Percentiles rank a stretch among this genome's conserved stretches.
Evolutionary conservation across 2,113 vertebrate genomes (phyloP).

Genomic region (Ptilorrhoa leucosticta): DNA sequence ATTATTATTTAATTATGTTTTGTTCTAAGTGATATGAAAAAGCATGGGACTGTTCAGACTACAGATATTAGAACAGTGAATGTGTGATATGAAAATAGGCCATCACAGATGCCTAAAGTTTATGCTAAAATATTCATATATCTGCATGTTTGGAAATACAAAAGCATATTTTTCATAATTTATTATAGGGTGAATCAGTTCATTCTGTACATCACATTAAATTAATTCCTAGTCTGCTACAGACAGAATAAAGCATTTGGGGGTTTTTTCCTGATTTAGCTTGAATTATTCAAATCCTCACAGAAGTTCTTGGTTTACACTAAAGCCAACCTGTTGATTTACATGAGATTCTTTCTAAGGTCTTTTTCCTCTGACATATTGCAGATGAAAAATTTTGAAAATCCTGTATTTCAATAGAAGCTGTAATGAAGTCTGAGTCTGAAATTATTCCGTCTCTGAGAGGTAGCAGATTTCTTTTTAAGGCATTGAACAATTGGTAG

Average conservation of each 20-base stretch:
- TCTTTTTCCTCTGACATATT: not conserved
- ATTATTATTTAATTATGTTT: not conserved
- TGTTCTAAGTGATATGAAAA: not conserved
- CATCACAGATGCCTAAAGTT: not conserved
- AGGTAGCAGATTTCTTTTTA: not conserved
- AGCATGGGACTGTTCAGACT: not conserved
- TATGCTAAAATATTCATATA: not conserved
- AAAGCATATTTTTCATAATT: not conserved
- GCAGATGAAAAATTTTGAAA: not conserved
- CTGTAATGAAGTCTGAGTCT: not conserved
- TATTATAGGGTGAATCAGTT: not conserved
- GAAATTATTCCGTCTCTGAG: not conserved
- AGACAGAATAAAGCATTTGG: not conserved
- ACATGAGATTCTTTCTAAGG: not conserved
- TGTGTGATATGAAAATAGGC: not conserved
- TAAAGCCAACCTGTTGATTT: not conserved
- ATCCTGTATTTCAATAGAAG: not conserved
- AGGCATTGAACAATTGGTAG: not conserved
- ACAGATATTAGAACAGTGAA: not conserved
- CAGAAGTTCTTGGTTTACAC: not conserved
- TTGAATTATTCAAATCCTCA: not conserved
- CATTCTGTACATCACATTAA: not conserved
- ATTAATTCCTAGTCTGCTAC: not conserved
- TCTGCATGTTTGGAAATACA: not conserved
- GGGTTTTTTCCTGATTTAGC: rapidly evolving